Base-by-base conservation (phyloP, 2,888 invertebrate genomes). In the Euzetes globulus region DNA sequence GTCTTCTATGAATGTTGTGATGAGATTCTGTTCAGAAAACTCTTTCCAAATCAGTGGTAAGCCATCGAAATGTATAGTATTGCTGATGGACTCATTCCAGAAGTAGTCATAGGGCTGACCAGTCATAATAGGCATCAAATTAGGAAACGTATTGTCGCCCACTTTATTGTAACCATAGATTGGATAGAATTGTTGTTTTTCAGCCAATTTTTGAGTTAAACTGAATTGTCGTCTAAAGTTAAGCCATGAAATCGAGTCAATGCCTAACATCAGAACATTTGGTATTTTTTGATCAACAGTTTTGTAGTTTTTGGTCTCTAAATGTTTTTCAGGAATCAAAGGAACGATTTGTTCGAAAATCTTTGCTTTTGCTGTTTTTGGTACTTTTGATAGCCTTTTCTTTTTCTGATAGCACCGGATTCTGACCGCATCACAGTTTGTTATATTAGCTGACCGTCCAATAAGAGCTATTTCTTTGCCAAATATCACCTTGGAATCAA, bases 191-290 rank as follows among this genome's bases (percentile, higher is more conserved):
- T 88, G 85, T 65, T 87, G 84, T 9, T 80, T 76, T 47, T 63
- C 19, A 4, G 94, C 84, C 81, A 88, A 88, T 19, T 85, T 83
- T 1, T 86, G 84, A 0, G 92, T 92, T 80, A 86, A 85, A 0
- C 89, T 89, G 88, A 94, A 88, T 11, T 90, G 88, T 72, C 91
- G 86, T 25, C 88, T 85, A 74, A 91, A 86, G 81, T 93, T 91
- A 58, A 90, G 84, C 74, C 92, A 83, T 0, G 94, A 93, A 79
- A 94, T 88, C 63, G 91, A 91, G 81, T 94, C 93, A 79, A 94
- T 88, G 52, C 93, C 94, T 22, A 95, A 81, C 81, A 93, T 84
- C 41, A 94, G 82, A 0, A 94, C 88, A 80, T 88, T 90, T 22
- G 88, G 82, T 1, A 75, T 78, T 22, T 81, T 80, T 13, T 72